Conservation (phyloP, 2,888 invertebrate genomes). For the Drosophila atroscutellata region DNA sequence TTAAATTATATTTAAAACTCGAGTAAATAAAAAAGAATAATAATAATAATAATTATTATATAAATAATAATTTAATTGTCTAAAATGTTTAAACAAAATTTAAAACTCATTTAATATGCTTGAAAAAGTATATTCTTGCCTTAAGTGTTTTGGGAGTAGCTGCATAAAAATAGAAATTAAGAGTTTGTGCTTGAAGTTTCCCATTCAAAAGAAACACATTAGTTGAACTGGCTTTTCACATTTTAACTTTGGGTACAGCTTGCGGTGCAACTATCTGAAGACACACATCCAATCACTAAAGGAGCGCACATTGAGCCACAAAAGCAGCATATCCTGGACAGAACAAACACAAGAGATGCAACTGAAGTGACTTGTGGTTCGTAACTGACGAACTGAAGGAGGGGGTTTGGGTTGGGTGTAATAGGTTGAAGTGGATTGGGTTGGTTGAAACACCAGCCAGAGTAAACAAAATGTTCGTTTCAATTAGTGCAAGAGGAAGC, state of each 20-base stretch:
- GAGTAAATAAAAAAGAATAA: background rate
- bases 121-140: background rate
- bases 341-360: conserved; percentile 36
- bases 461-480: conserved; percentile 70
- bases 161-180: background rate
- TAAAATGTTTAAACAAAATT: background rate
- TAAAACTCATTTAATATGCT: background rate
- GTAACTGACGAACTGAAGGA: conserved; percentile 14
- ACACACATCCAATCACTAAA: conserved; percentile 34
- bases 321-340: conserved; percentile 7
- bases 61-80: no score
- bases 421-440: background rate
- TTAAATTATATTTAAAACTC: no score
- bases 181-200: background rate
- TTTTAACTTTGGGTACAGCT: background rate
- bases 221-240: background rate
- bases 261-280: background rate
- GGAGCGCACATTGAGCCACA: conserved; percentile 6
- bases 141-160: background rate
- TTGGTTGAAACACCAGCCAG: background rate
- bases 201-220: background rate
- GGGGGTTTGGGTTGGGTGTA: background rate
- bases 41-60: background rate
- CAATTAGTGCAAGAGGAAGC: conserved; percentile 62
- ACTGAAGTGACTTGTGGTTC: conserved; percentile 44